Conservation (phyloP, 1,140 invertebrate species). For the Drosophila busckii region DNA sequence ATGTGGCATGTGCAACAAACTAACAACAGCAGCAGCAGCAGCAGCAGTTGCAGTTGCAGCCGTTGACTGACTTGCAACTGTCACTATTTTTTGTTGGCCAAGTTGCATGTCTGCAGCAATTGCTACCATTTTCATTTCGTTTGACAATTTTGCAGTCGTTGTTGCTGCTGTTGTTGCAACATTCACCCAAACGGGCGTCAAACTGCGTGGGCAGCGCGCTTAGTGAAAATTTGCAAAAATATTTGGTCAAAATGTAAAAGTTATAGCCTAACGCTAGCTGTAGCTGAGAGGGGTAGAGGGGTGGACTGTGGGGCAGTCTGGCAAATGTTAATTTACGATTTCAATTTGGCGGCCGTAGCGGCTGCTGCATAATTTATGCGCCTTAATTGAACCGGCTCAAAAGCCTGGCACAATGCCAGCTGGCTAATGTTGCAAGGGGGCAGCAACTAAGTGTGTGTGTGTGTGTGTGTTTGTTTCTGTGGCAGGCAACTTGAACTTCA, state of each 20-base stretch:
- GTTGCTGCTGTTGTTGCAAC: slow-evolving; percentile 30
- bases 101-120: slow-evolving; percentile 65
- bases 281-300: neutral
- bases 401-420: slow-evolving; percentile 40
- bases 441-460: neutral
- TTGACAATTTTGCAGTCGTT: slow-evolving; percentile 51
- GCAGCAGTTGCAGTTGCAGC: slow-evolving; percentile 1
- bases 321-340: slow-evolving; percentile 77
- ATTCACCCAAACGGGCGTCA: slow-evolving; percentile 64
- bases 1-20: slow-evolving; percentile 11
- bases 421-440: no score
- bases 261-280: slow-evolving; percentile 35
- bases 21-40: slow-evolving; percentile 3
- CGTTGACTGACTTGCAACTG: slow-evolving; percentile 66
- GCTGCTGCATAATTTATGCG: slow-evolving; percentile 69
- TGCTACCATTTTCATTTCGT: slow-evolving; percentile 76
- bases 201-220: slow-evolving; percentile 62
- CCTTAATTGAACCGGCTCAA: slow-evolving; percentile 64
- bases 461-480: neutral
- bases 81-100: slow-evolving; percentile 67
- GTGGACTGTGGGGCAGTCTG: slow-evolving; percentile 32
- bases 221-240: slow-evolving; percentile 77
- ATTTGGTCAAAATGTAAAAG: slow-evolving; percentile 77
- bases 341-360: slow-evolving; percentile 66
- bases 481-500: slow-evolving; percentile 64